Conservation (phyloP, 2,797 vertebrate species). For the Sebastes itinus region DNA sequence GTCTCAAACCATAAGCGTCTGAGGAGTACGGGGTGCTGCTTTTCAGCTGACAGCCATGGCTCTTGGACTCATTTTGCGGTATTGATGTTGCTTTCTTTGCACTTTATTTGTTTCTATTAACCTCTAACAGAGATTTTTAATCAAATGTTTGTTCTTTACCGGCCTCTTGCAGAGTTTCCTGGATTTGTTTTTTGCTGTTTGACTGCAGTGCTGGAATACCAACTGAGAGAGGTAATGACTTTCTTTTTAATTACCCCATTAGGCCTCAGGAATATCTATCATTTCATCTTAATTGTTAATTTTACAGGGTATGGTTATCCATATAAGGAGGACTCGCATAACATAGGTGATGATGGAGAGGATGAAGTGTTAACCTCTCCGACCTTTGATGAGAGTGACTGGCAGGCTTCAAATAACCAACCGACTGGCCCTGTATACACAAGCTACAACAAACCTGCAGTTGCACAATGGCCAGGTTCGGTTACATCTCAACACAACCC, state of each 20-base stretch:
- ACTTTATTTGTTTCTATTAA: not conserved
- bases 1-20: not conserved
- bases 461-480: not conserved
- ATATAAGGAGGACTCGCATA: rapidly evolving
- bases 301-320: conserved; percentile 9
- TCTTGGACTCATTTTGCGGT: conserved; percentile 45
- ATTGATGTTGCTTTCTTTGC: not conserved
- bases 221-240: conserved; percentile 12
- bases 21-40: not conserved
- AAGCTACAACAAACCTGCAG: not conserved
- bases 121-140: not conserved
- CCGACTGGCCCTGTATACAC: not conserved
- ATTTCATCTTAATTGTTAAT: not conserved
- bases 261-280: not conserved
- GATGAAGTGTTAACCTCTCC: not conserved
- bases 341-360: not conserved
- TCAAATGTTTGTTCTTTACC: not conserved
- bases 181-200: conserved; percentile 38
- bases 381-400: not conserved
- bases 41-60: conserved; percentile 43
- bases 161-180: conserved; percentile 38
- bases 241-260: not conserved
- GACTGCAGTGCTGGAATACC: not conserved
- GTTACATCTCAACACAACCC: not conserved
- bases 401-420: not conserved